phyloP scores from a whole-genome alignment of 1,140 invertebrate genomes.

The Tetraneura akinire region DNA sequence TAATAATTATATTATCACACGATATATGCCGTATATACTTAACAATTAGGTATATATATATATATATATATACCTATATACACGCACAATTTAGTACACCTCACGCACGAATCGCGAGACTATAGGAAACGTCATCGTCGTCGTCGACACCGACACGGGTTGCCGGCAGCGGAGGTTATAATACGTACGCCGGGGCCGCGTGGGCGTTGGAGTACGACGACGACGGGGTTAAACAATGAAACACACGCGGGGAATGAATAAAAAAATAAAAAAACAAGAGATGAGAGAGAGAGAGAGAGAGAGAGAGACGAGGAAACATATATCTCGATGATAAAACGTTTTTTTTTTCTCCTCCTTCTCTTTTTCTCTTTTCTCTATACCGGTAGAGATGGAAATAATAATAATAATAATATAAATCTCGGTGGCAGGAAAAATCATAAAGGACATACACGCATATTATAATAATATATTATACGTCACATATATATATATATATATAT shows the following conservation, averaged over 20 bases:
- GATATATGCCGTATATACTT: too few species aligned
- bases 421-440: constrained; percentile 39
- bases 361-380: too few species aligned
- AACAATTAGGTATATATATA: too few species aligned
- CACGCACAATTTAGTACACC: too few species aligned
- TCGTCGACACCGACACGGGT: not conserved
- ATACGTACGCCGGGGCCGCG: constrained; percentile 5
- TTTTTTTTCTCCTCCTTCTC: too few species aligned
- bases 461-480: not conserved
- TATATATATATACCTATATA: too few species aligned
- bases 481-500: not conserved
- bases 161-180: constrained; percentile 9
- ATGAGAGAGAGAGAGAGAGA: constrained; percentile 18
- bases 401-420: constrained; percentile 15
- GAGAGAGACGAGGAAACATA: not conserved
- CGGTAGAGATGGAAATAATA: constrained; percentile 9
- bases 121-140: constrained; percentile 1
- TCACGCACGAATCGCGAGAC: not conserved
- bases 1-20: too few species aligned
- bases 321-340: not conserved
- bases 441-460: not conserved
- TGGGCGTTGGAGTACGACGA: constrained; percentile 43
- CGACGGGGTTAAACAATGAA: constrained; percentile 45
- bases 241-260: not conserved
- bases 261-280: too few species aligned